A percentile compares a stretch with the other conserved stretches of the same genome.
Conservation (phyloP, 1,140 invertebrate genomes). For the Meloidogyne chitwoodi region DNA sequence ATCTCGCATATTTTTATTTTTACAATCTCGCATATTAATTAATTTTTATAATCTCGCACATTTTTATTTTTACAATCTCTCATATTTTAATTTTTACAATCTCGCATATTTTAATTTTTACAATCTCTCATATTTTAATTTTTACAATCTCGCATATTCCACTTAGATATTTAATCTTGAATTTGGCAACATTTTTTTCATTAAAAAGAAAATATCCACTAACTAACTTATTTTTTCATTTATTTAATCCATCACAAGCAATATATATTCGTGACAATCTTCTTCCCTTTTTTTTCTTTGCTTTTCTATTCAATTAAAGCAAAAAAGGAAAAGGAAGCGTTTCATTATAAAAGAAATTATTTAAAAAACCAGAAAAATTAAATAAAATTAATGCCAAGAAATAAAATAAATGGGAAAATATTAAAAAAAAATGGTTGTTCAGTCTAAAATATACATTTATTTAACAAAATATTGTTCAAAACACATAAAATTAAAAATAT, state of each 20-base stretch:
- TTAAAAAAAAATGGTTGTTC: background rate
- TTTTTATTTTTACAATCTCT: too few species aligned
- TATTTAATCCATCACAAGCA: constrained; percentile 1
- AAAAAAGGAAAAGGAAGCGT: background rate
- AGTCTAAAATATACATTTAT: background rate
- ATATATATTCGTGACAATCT: background rate
- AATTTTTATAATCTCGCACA: too few species aligned
- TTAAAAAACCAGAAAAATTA: background rate
- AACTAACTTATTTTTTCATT: background rate
- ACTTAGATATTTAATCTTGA: background rate
- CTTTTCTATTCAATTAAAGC: background rate
- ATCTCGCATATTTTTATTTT: too few species aligned
- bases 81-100: too few species aligned
- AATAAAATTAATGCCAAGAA: background rate
- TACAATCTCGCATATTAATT: too few species aligned
- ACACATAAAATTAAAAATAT: too few species aligned
- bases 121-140: too few species aligned
- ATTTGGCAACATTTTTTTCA: background rate
- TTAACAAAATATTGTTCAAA: too few species aligned
- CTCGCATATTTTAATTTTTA: too few species aligned
- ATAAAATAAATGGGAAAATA: background rate
- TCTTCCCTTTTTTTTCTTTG: background rate
- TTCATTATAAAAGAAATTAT: background rate
- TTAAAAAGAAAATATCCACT: background rate
- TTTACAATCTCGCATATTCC: too few species aligned